Conservation (phyloP, 2,888 invertebrate species). For the Sturmia bella region DNA sequence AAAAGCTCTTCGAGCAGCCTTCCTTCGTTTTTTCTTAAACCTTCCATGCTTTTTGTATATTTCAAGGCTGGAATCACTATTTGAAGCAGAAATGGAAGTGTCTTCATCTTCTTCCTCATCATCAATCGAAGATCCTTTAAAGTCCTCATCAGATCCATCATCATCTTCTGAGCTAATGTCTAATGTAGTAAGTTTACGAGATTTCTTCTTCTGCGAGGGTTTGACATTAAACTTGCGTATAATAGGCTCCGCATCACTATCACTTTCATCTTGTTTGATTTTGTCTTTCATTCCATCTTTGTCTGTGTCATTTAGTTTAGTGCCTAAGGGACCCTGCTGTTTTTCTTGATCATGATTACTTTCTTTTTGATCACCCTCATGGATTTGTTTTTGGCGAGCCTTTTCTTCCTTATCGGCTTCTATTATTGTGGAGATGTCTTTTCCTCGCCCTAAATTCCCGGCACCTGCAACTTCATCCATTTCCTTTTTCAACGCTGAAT, state of each 20-base stretch:
- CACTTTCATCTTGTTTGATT: constrained; percentile 30
- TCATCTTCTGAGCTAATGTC: constrained; percentile 90
- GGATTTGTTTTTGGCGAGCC: constrained; percentile 73
- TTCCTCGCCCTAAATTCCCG: constrained; percentile 92
- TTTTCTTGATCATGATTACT: constrained; percentile 58
- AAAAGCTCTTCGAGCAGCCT: constrained; percentile 82
- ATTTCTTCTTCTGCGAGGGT: constrained; percentile 84
- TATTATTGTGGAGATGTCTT: constrained; percentile 95
- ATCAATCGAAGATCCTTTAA: constrained; percentile 87
- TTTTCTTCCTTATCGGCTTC: constrained; percentile 89
- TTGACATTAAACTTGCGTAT: constrained; percentile 76
- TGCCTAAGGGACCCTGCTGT: constrained; percentile 73
- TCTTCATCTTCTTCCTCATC: constrained; percentile 80
- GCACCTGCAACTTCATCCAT: constrained; percentile 89
- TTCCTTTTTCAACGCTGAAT: constrained; percentile 91
- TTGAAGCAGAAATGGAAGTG: constrained; percentile 84
- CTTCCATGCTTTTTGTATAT: constrained; percentile 82
- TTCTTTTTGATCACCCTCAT: constrained; percentile 71
- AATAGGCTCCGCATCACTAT: constrained; percentile 76
- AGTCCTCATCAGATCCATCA: constrained; percentile 94
- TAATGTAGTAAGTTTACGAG: constrained; percentile 89
- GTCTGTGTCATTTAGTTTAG: constrained; percentile 16
- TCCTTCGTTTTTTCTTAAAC: constrained; percentile 82
- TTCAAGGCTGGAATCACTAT: constrained; percentile 83
- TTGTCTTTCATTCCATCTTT: constrained; percentile 15